These are phyloP conservation scores for Drosophila parvula DNA, from an alignment of 1,140 invertebrate species.

Conservation along the genomic window DNA sequence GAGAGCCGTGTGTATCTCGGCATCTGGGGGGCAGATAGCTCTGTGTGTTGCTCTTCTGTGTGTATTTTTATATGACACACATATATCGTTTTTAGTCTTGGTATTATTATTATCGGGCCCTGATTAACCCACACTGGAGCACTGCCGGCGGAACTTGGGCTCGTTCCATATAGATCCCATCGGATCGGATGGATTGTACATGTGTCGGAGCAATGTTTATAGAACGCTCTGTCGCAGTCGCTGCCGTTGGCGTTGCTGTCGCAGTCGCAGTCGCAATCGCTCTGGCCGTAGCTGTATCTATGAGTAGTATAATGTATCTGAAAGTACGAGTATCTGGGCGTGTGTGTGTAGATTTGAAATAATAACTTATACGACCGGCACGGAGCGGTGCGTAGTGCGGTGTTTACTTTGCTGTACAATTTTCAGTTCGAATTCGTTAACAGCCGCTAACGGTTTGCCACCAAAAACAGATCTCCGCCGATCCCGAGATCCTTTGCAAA, in stretches of 20 bases:
- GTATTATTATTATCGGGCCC: constrained; percentile 26
- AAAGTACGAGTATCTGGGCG: constrained; percentile 21
- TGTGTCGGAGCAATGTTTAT: constrained; percentile 35
- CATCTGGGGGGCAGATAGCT: neutral
- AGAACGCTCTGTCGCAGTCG: constrained; percentile 31
- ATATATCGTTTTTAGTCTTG: constrained; percentile 5
- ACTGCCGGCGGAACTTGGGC: constrained; percentile 5
- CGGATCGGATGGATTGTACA: constrained; percentile 27
- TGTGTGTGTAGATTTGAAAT: constrained; percentile 61
- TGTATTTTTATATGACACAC: constrained; percentile 10
- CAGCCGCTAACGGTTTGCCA: constrained; percentile 77
- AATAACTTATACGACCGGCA: constrained; percentile 78
- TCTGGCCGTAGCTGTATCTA: constrained; percentile 23
- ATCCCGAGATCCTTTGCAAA: constrained; percentile 23
- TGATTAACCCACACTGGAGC: constrained; percentile 24
- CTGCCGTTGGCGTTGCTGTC: neutral
- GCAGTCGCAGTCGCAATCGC: neutral
- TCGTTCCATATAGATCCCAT: constrained; percentile 50
- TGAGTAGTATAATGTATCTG: constrained; percentile 36
- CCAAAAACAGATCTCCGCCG: constrained; percentile 2
- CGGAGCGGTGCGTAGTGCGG: constrained; percentile 52
- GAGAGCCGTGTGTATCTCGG: neutral
- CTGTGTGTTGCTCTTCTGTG: neutral
- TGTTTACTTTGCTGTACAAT: constrained; percentile 67
- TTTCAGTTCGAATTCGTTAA: constrained; percentile 78